Percentiles rank a stretch among this genome's conserved stretches.
These are phyloP conservation scores for Periphyllus acericola DNA, from an alignment of 2,888 invertebrate species.

Conservation along the genomic window DNA sequence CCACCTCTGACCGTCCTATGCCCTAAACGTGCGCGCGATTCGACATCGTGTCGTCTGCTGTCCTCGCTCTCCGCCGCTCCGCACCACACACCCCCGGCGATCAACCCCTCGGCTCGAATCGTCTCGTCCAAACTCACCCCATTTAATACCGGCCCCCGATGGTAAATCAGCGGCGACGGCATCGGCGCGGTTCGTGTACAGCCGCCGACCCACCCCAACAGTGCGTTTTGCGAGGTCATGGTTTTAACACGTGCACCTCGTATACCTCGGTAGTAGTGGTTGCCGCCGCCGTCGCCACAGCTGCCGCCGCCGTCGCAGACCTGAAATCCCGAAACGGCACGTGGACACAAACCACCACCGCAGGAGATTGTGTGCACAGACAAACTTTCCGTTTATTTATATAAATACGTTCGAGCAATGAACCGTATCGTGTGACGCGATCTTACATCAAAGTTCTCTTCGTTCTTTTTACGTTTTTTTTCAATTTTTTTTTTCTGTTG, in stretches of 20 bases:
- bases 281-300: not conserved
- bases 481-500: too few species aligned
- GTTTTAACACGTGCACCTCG: slow-evolving; percentile 13
- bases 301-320: not conserved
- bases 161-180: not conserved
- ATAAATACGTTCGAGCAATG: not conserved
- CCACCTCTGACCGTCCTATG: not conserved
- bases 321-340: slow-evolving; percentile 5
- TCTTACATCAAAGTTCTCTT: too few species aligned
- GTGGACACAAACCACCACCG: slow-evolving; percentile 13
- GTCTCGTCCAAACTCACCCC: not conserved
- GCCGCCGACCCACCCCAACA: slow-evolving; percentile 49
- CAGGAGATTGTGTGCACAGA: not conserved
- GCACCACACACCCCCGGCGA: not conserved
- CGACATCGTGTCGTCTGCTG: slow-evolving; percentile 40
- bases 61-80: not conserved
- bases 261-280: slow-evolving; percentile 28
- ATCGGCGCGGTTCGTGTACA: not conserved
- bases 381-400: not conserved
- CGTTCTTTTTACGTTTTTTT: too few species aligned
- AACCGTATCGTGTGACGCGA: too few species aligned
- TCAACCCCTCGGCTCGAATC: not conserved
- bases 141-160: not conserved
- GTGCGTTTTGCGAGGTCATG: slow-evolving; percentile 55
- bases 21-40: slow-evolving; percentile 1